A percentile compares a stretch with the other conserved stretches of the same genome.
phyloP scores from a whole-genome alignment of 23 tunicate species.

The Aplidium turbinatum region DNA sequence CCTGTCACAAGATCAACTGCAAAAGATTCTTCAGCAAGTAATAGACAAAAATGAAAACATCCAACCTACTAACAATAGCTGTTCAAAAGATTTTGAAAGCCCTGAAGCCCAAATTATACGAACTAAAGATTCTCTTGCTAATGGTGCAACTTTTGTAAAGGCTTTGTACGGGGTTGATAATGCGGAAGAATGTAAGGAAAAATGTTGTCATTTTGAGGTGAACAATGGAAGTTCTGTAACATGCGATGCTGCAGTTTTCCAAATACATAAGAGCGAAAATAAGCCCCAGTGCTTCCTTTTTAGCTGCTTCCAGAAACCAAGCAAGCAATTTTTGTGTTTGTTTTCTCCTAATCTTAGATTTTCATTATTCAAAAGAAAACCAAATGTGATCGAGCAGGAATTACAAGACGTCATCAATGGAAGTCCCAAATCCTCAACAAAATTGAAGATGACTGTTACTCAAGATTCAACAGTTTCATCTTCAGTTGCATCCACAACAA shows the following conservation, averaged over 20 bases:
- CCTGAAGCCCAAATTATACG: constrained; percentile 37
- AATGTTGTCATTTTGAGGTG: constrained; percentile 41
- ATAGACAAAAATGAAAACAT: no score
- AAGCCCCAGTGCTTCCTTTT: constrained; percentile 65
- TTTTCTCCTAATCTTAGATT: constrained; percentile 45
- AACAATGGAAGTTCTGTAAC: background rate
- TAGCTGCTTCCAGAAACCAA: constrained; percentile 33
- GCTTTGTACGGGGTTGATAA: constrained; percentile 22
- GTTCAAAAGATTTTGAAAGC: constrained; percentile 6
- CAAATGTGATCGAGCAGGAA: background rate
- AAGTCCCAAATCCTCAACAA: background rate
- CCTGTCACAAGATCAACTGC: no score
- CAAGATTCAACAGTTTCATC: no score
- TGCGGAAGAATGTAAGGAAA: constrained; percentile 37
- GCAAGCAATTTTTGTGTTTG: constrained; percentile 27
- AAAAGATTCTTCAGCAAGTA: no score
- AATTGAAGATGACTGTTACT: no score
- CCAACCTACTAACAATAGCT: background rate
- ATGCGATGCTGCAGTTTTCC: constrained; percentile 66
- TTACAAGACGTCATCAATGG: background rate
- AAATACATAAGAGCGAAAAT: constrained; percentile 17
- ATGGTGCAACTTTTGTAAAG: constrained; percentile 68
- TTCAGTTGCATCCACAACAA: no score
- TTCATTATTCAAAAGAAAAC: constrained; percentile 26
- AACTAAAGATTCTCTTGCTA: constrained; percentile 61